Evolutionary conservation across 2,113 vertebrate species (phyloP), one percentile per base, ranked within the genome.

Genomic region (Microtus montanus): DNA sequence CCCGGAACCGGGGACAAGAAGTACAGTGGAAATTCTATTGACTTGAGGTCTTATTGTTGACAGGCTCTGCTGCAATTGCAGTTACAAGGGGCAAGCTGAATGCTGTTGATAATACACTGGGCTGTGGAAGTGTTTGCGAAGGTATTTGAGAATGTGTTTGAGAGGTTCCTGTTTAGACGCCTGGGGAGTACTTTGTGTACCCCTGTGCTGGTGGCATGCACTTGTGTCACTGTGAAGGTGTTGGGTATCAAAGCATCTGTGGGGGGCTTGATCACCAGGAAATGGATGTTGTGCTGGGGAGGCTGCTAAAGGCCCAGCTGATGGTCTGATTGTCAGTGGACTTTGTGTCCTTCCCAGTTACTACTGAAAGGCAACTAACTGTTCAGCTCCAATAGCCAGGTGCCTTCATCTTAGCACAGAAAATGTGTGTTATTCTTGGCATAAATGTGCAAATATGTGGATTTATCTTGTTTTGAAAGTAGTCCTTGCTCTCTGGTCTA

Each of bases 331-430:
- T 0, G 44, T 96, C 87, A 44, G 2, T 95, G 1, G 49, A 71
- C 33, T 64, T 47, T 14, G 1, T 28, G 5, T 0, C 3, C 0
- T 3, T 2, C 20, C 30, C 22, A 54, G 64, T 93, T 71, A 74
- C 96, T 71, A 74, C 96, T 96, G 94, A 91, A 96, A 97, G 63
- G 93, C 68, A 85, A n/a, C 80, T 17, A 85, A n/a, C 80, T 17
- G 0, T 85, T 6, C 1, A 70, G 28, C 24, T 12, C 38, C 28
- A n/a, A 6, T 26, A 79, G 44, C 52, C n/a, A 68, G 28, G 17
- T 6, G 28, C 5, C 64, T 84, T 90, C 86, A 58, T 93, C 20
- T 74, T 49, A 41, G 22, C 63, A 68, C 38, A 63, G 24, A 33
- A 47, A 35, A 54, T 47, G 14, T 47, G 74, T 61, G 24, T 35